Evolutionary conservation across 2,888 invertebrate species (phyloP), one percentile per base, ranked within the genome.

Genomic region (Bhutanitis thaidina): DNA sequence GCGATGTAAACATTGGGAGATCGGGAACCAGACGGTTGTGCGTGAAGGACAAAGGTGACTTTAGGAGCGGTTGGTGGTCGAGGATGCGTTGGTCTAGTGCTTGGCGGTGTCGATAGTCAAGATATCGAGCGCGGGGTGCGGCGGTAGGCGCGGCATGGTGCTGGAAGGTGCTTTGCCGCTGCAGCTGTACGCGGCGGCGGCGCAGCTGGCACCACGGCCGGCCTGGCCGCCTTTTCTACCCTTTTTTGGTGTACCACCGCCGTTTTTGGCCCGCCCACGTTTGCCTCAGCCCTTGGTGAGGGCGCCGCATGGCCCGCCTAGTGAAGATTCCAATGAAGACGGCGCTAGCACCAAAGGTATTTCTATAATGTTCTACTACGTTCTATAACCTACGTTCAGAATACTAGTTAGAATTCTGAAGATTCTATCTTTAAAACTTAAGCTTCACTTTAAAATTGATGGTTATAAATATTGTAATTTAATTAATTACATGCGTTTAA

Each of bases 111-210:
- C 73, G 74, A 63, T 65, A 65, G 69, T 51, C 80, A 80, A 78
- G 71, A 83, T 83, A 81, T 76, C 82, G 72, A 57, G 60, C 54
- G 71, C 72, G 54, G 74, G 69, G 52, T 65, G 67, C 67, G 71
- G 67, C 66, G 71, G 71, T 64, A 66, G 67, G 68, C 66, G 75
- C 71, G 74, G 79, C 66, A 93, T 93, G 93, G 93, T 93, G 84
- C 81, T 93, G 74, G 93, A 93, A 74, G 90, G 84, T 78, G 93
- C 92, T 64, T 79, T 94, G 83, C 93, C 93, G 84, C 82, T 93
- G 78, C 93, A 93, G 72, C 83, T 93, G 64, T 93, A 93, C 76
- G 93, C 93, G 69, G 93, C 93, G 67, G 93, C 93, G 69, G 92
- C 93, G 75, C 92, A 88, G 69, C 80, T 79, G 69, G 80, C 83